Percentiles rank a stretch among this genome's conserved stretches.
Evolutionary conservation across 2,797 vertebrate species (phyloP).

Genomic region (Periophthalmus magnuspinnatus): DNA sequence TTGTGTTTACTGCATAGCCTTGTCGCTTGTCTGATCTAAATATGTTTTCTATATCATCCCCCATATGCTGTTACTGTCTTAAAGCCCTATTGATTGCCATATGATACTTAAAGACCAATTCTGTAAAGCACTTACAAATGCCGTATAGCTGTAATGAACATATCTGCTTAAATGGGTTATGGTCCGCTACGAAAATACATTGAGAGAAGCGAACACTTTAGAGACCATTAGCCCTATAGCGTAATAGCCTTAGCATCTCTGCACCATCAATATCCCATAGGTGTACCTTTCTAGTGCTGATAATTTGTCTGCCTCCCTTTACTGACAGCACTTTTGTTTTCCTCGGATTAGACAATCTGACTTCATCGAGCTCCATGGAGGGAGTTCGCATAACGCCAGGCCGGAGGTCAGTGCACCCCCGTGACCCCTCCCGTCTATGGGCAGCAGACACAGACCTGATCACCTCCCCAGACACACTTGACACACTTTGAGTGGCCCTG

Average conservation of each 20-base stretch:
- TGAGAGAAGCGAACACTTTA: constrained; percentile 64
- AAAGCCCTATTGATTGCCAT: constrained; percentile 64
- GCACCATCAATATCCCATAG: constrained; percentile 75
- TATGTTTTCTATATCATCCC: constrained; percentile 34
- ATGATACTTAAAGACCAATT: constrained; percentile 57
- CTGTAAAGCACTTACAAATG: constrained; percentile 64
- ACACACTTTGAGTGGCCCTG: constrained; percentile 45
- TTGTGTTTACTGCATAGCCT: no score
- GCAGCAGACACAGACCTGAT: constrained; percentile 37
- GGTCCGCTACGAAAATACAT: constrained; percentile 48
- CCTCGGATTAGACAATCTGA: constrained; percentile 81
- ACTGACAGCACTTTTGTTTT: constrained; percentile 79
- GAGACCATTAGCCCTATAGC: constrained; percentile 64
- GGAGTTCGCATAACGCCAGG: constrained; percentile 74
- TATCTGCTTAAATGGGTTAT: constrained; percentile 45
- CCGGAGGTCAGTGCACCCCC: constrained; percentile 69
- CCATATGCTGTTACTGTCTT: constrained; percentile 28
- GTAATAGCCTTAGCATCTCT: constrained; percentile 49
- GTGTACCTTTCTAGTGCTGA: constrained; percentile 52
- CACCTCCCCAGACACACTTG: constrained; percentile 32
- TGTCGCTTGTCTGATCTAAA: constrained; percentile 20
- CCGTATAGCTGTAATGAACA: constrained; percentile 46
- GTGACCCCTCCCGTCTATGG: constrained; percentile 55
- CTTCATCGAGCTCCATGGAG: constrained; percentile 72
- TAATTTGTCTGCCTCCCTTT: constrained; percentile 69